Evolutionary conservation across 2,797 vertebrate genomes (phyloP), one percentile per base, ranked within the genome.

Genomic region (Falco naumanni): DNA sequence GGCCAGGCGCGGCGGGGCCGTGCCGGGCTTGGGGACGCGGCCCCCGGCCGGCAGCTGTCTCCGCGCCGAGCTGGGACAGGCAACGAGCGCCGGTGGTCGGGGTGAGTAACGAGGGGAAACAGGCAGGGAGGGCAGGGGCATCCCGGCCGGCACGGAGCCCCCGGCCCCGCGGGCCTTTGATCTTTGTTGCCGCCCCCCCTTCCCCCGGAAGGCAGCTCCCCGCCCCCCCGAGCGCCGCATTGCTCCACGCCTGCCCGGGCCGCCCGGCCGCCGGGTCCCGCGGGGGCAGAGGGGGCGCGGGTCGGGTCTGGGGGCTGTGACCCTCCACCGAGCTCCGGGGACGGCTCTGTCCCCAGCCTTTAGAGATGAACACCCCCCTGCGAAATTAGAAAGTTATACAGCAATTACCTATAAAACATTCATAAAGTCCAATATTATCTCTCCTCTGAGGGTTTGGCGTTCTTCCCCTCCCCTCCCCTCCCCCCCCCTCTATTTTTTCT

Each of bases 11-110:
- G 60, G 24, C 1, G 59, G 68, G 63, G 47, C 22, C 4, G 11
- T 18, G 24, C 41, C 7, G 80, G 26, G 56, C 20, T 4, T 11
- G 33, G 76, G 64, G 97, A 95, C 93, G 79, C 92, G 60, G 96
- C 34, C 96, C 94, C 37, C 97, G 98, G 95, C 97, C 97, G 92
- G 98, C 98, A 99, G 99, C 99, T 99, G 98, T 98, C 47, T 81
- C 70, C 6, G 57, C 41, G 60, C 53, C 45, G 76, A 72, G 59
- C 89, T 43, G 81, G 95, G 97, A 98, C 98, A 98, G 98, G 98
- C 98, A 98, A 98, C 85, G 96, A 98, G 98, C 96, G 97, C 93
- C 96, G 95, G 97, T 96, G 97, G 98, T 97, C 97, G 95, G 98
- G 97, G 97, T 97, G 98, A 98, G 97, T 98, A 98, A 98, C 95